A percentile compares a stretch with the other conserved stretches of the same genome.
phyloP scores from a whole-genome alignment of 2,113 vertebrate species.

The Grus americana region DNA sequence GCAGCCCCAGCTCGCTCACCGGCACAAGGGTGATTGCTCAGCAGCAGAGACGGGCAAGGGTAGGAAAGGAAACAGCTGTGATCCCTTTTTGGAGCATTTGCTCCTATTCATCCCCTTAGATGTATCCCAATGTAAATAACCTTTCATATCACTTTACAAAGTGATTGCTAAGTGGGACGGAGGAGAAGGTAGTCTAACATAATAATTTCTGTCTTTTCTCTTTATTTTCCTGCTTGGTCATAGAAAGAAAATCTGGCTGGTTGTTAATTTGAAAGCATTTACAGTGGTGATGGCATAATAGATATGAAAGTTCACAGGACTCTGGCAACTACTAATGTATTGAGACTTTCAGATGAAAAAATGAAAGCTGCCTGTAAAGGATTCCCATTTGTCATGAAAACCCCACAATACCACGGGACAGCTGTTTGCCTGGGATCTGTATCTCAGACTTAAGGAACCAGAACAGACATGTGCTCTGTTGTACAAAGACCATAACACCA shows the following conservation, averaged over 20 bases:
- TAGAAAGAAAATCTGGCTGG: not conserved
- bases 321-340: not conserved
- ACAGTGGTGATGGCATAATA: not conserved
- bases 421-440: constrained; percentile 12
- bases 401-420: not conserved
- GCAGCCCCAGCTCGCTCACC: fast-evolving
- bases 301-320: not conserved
- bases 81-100: not conserved
- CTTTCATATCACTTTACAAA: constrained; percentile 18
- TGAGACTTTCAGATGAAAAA: not conserved
- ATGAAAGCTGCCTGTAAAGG: not conserved
- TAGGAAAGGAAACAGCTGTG: constrained; percentile 21
- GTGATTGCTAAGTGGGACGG: not conserved
- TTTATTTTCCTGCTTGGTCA: not conserved
- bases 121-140: constrained; percentile 7
- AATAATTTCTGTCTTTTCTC: constrained; percentile 20
- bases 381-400: constrained; percentile 7
- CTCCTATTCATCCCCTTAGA: not conserved
- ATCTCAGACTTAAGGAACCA: not conserved
- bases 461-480: not conserved
- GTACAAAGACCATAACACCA: not conserved
- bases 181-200: not conserved
- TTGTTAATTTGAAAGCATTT: constrained; percentile 18
- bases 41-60: not conserved
- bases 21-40: fast-evolving